Base-by-base conservation (phyloP, 2,113 vertebrate genomes). In the Mus pahari region DNA sequence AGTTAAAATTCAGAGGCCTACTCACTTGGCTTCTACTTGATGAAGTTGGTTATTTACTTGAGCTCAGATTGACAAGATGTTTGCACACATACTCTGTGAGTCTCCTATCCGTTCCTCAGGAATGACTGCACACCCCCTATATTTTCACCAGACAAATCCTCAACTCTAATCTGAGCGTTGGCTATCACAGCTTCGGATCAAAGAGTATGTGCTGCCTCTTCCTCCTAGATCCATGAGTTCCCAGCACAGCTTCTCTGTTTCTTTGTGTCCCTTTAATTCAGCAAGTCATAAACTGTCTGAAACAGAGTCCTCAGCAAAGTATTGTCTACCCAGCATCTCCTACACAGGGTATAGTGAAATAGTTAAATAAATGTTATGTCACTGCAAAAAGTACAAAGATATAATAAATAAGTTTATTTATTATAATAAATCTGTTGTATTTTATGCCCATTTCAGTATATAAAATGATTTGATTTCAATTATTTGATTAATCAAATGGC, bases 21-120 rank as follows among this genome's bases (percentile, higher is more conserved):
- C 84, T 97, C 36, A 94, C 53, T 97, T 96, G 42, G 86, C 97
- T 97, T 97, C 92, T 90, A 96, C 88, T 66, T 66, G 3, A 66
- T 28, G 26, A 66, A 66, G 62, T 12, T 66, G 62, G 62, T 26
- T 66, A 64, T 9, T 97, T 94, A 62, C 1, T 97, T 95, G 39
- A 39, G 89, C 74, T 86, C 93, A 90, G 84, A 48, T 82, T 9
- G n/a, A 24, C 64, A 28, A 62, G 78, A 53, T 74, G 36, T 9
- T 94, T 68, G 42, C 24, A 26, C 5, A 53, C 26, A 89, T 0
- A 11, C 0, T 58, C n/a, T 58, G 16, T n/a, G 26, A 31, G 36
- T 42, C 55, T 74, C 24, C 31, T 82, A 75, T 39, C 66, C 70
- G 55, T 31, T 48, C 20, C 50, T 93, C 14, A 92, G 90, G 39